Conservation (phyloP, 2,888 invertebrate species). For the Agonum fuliginosum region DNA sequence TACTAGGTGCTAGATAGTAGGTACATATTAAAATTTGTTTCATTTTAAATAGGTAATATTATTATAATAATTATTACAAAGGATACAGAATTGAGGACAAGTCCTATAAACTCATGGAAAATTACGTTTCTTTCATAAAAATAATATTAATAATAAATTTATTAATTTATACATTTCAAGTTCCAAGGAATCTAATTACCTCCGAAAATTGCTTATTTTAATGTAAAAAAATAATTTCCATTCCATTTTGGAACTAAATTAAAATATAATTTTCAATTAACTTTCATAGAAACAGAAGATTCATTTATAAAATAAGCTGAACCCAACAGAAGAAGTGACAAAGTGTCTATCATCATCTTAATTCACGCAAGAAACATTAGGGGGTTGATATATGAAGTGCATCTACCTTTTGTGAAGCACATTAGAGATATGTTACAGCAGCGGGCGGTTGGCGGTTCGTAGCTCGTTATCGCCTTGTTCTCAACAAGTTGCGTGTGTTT, state of each 20-base stretch:
- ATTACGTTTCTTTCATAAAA: too few relatives aligned
- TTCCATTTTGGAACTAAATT: slow-evolving; percentile 6
- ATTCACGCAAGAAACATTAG: background rate
- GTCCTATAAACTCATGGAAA: too few relatives aligned
- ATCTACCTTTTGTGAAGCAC: slow-evolving; percentile 21
- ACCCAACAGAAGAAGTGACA: background rate
- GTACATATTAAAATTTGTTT: too few relatives aligned
- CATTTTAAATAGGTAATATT: too few relatives aligned
- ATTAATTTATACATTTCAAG: slow-evolving; percentile 15
- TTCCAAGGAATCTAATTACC: slow-evolving; percentile 4
- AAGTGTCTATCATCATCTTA: slow-evolving; percentile 23
- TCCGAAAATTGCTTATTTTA: background rate
- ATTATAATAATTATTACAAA: too few relatives aligned
- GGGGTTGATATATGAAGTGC: slow-evolving; percentile 6
- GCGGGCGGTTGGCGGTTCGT: too few relatives aligned
- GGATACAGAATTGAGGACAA: too few relatives aligned
- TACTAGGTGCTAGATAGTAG: too few relatives aligned
- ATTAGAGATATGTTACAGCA: slow-evolving; percentile 23
- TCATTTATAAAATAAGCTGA: background rate
- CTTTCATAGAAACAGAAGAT: slow-evolving; percentile 10
- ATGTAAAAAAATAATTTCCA: slow-evolving; percentile 19
- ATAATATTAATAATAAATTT: too few relatives aligned
- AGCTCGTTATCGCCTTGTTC: slow-evolving; percentile 37
- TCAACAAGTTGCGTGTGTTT: slow-evolving; percentile 38
- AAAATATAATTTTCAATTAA: slow-evolving; percentile 28